phyloP scores from a whole-genome alignment of 2,888 invertebrate species.

The Periphyllus acericola region DNA sequence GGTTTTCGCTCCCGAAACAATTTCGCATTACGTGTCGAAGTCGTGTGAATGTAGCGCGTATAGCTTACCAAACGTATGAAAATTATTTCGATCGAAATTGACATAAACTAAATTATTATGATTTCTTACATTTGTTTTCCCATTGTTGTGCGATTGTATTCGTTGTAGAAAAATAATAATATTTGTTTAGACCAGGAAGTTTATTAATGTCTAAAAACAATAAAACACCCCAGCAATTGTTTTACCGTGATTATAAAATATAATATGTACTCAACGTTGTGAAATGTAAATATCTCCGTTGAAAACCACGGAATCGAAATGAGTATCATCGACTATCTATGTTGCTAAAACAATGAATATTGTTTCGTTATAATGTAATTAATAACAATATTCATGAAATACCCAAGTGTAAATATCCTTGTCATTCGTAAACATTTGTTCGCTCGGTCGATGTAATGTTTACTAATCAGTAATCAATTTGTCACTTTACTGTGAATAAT shows the following conservation, averaged over 20 bases:
- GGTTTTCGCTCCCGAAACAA: not conserved
- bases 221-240: not conserved
- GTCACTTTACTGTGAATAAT: not conserved
- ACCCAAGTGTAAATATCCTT: no score
- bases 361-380: no score
- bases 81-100: not conserved
- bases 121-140: no score
- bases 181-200: no score
- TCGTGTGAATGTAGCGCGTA: not conserved
- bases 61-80: not conserved
- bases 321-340: no score
- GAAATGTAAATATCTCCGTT: not conserved
- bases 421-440: no score
- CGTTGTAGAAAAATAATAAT: no score
- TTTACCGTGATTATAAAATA: not conserved
- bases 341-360: no score
- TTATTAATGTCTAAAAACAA: no score
- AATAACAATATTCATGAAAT: no score
- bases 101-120: not conserved
- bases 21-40: not conserved
- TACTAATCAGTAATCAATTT: not conserved
- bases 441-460: not conserved
- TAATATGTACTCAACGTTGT: not conserved
- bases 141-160: no score
- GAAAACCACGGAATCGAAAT: not conserved